Evolutionary conservation across 2,797 vertebrate species (phyloP), one percentile per base, ranked within the genome.

Genomic region (Etheostoma perlongum): DNA sequence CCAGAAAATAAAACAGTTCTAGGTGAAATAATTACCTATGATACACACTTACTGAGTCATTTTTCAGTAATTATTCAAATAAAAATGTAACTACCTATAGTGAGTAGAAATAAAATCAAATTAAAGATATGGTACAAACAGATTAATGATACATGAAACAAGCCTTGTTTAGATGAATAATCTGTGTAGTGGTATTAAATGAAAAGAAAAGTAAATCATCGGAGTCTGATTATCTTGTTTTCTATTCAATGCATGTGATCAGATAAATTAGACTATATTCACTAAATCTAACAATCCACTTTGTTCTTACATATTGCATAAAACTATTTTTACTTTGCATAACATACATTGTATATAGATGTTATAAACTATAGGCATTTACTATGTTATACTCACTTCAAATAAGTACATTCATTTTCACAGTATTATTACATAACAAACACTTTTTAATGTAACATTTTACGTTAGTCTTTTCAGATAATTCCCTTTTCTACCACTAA

Each of bases 401-500:
- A 72, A 9, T 30, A 23, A 55, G 13, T 49, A 27, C 25, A 46
- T 44, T n/a, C 15, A 15, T 25, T 33, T 40, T 36, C 33, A 55
- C 13, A 42, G 14, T 21, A 55, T n/a, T 51, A 57, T 46, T 53
- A 69, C 30, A 2, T 42, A 57, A 55, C 59, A 57, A 72, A 72
- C 53, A 81, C 10, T 54, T 44, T 36, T 27, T 49, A 8, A 12
- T 54, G 13, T 54, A 13, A 54, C 10, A 27, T 40, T 67, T 53
- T 4, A 30, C 25, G 4, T 52, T n/a, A 21, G 18, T 16, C 13
- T 67, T 46, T 54, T 75, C 1, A 62, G 10, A 6, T 36, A 2
- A 58, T 63, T 57, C 27, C 0, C 52, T 78, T 81, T 76, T 47
- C 27, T 46, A 33, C 14, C 13, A 23, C 14, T n/a, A 62, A 67